Conservation (phyloP, 2,797 vertebrate genomes). For the Cyprinella venusta region DNA sequence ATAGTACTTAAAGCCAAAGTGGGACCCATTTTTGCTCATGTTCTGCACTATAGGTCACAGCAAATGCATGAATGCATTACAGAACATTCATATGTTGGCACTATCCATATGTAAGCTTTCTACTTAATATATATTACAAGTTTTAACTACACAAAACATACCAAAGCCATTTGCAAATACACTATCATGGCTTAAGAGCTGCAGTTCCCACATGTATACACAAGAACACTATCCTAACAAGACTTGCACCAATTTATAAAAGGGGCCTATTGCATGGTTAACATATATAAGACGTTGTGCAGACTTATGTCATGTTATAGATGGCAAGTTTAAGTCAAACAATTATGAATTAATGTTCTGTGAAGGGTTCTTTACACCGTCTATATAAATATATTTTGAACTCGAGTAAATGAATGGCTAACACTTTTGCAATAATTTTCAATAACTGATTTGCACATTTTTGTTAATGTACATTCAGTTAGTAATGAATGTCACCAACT, state of each 20-base stretch:
- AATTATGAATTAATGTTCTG: conserved; percentile 18
- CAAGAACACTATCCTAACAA: not conserved
- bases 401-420: not conserved
- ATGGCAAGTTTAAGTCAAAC: conserved; percentile 35
- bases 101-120: conserved; percentile 1
- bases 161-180: not conserved
- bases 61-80: too few relatives aligned
- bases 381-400: not conserved
- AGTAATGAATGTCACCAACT: not conserved
- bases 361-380: conserved; percentile 2
- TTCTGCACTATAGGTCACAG: not conserved
- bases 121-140: not conserved
- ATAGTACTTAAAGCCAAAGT: too few relatives aligned
- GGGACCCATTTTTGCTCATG: not conserved
- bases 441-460: conserved; percentile 10
- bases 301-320: not conserved
- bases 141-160: conserved; percentile 17
- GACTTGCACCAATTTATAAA: conserved; percentile 25
- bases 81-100: not conserved
- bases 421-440: not conserved
- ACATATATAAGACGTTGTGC: not conserved
- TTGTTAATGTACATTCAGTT: not conserved
- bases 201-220: not conserved
- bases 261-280: not conserved
- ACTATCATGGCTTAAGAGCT: not conserved